Base-by-base conservation (phyloP, 64 coral and sea anemone genomes). In the Montipora cactus region DNA sequence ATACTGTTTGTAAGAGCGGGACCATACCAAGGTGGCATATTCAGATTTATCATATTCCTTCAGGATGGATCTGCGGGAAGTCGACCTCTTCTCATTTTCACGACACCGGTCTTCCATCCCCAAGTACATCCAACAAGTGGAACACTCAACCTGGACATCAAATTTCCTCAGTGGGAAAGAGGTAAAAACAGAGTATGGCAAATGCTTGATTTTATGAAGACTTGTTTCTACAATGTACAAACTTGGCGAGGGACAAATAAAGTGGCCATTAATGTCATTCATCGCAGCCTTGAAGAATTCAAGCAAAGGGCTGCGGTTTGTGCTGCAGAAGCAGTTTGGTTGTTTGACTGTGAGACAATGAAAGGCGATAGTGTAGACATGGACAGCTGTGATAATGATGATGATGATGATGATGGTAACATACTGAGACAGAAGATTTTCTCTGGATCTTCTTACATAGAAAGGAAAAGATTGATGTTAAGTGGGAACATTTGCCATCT, bases 1-100 rank as follows among this genome's bases (percentile, higher is more conserved):
- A 96, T 98, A 23, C 87, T 98, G 48, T 98, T 98, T 75, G 12
- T 98, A 5, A 98, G 97, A 89, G 94, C 83, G 79, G 97, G 97
- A 7, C 97, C 97, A 48, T 98, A 96, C 73, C 73, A 89, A 91
- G 92, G 94, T 91, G 97, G 97, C 49, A 96, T 98, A 78, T 98
- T 98, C 74, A 91, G 97, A 94, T 98, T 98, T 81, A 83, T 94
- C 58, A 69, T 98, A 51, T 81, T 96, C 64, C 84, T 98, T 73
- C 88, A 93, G 83, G 94, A 98, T 84, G 91, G 94, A 83, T 99
- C 95, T 79, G 95, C 97, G 46, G 90, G 88, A 22, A 94, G 92
- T 66, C 73, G 84, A 80, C 97, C 97, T 75, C 45, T 99, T 47
- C 37, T 99, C 4, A 96, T 94, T 37, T 99, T 99, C 13, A 99